Evolutionary conservation across 2,888 invertebrate species (phyloP).

Genomic region (Tenthredo amoena): DNA sequence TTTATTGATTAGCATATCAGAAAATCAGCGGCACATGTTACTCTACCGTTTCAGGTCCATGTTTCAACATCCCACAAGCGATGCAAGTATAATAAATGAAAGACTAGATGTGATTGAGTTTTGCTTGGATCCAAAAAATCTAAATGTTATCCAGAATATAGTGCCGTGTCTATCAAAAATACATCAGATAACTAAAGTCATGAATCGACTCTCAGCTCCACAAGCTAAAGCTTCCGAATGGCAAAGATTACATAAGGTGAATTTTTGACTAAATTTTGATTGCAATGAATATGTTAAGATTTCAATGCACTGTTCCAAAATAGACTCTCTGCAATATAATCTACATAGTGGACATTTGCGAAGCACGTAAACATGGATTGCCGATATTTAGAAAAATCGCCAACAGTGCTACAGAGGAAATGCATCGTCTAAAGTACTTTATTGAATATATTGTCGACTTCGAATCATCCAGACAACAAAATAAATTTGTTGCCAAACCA

Average conservation of each 20-base stretch:
- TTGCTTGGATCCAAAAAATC: constrained; percentile 83
- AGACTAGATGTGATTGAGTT: constrained; percentile 87
- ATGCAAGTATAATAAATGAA: constrained; percentile 81
- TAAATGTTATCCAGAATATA: constrained; percentile 81
- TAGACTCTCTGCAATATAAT: constrained; percentile 70
- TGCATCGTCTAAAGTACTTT: constrained; percentile 83
- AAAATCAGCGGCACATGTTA: not conserved
- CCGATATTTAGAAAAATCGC: constrained; percentile 71
- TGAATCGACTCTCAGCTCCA: constrained; percentile 67
- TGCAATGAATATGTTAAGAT: constrained; percentile 20
- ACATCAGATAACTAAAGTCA: constrained; percentile 62
- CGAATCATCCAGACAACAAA: constrained; percentile 81
- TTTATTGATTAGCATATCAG: not conserved
- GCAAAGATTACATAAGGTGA: constrained; percentile 68
- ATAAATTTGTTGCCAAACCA: constrained; percentile 86
- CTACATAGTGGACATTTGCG: constrained; percentile 68
- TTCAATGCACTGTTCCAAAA: constrained; percentile 27
- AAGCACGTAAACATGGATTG: constrained; percentile 56
- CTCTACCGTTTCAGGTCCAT: constrained; percentile 80
- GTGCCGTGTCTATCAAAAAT: constrained; percentile 65
- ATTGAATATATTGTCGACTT: constrained; percentile 88
- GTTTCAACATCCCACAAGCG: constrained; percentile 86
- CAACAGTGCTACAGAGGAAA: constrained; percentile 76
- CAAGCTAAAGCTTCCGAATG: constrained; percentile 69
- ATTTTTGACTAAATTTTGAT: constrained; percentile 47